phyloP scores from a whole-genome alignment of 92 coral and sea anemone species.

The Montipora capitata region DNA sequence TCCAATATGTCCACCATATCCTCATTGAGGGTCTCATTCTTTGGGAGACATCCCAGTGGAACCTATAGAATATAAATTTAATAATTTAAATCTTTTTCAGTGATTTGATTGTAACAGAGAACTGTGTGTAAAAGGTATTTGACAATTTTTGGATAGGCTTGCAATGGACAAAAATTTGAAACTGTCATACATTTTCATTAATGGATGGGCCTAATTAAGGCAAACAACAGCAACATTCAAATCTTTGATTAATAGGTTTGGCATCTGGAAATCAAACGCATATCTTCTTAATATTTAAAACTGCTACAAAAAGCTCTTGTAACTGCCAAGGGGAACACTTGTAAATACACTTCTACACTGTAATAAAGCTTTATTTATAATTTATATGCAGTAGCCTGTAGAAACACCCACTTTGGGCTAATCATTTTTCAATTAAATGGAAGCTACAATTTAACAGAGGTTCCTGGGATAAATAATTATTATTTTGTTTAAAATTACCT shows the following conservation, averaged over 20 bases:
- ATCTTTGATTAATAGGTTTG: conserved; percentile 33
- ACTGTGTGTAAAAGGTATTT: conserved; percentile 14
- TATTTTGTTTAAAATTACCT: conserved; percentile 38
- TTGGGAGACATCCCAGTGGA: conserved; percentile 77
- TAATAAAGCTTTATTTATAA: conserved; percentile 4
- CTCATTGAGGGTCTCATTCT: conserved; percentile 81
- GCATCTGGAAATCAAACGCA: conserved; percentile 35
- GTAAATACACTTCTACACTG: conserved; percentile 16
- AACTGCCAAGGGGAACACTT: conserved; percentile 28
- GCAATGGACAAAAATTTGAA: conserved; percentile 20
- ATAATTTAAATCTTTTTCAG: conserved; percentile 13
- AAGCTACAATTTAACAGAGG: conserved; percentile 20
- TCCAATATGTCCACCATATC: conserved; percentile 84
- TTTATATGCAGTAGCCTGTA: not conserved
- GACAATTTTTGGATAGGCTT: conserved; percentile 38
- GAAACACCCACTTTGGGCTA: conserved; percentile 20
- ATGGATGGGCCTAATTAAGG: conserved; percentile 12
- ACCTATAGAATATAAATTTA: conserved; percentile 50
- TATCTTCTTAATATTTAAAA: conserved; percentile 18
- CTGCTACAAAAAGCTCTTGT: conserved; percentile 29
- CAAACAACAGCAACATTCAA: conserved; percentile 27
- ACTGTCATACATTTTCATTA: conserved; percentile 14
- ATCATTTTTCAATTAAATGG: conserved; percentile 27
- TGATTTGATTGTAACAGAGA: conserved; percentile 31
- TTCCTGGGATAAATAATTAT: conserved; percentile 18